Base-by-base conservation (phyloP, 2,113 vertebrate species). In the Pachyramphus minor region DNA sequence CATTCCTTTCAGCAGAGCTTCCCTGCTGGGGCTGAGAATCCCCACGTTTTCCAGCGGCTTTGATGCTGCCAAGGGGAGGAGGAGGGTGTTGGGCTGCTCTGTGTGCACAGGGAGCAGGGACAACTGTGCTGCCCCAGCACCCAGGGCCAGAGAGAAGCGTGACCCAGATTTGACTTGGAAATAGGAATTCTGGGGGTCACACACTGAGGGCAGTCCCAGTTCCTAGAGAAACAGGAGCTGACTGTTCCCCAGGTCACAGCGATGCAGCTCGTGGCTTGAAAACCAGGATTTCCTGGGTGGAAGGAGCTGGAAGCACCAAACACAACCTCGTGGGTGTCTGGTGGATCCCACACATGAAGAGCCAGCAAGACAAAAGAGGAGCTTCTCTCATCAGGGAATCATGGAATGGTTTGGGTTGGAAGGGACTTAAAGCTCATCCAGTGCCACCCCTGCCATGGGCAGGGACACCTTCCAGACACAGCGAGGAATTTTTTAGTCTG, bases 191-290 rank as follows among this genome's bases (percentile, higher is more conserved):
- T 13, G 16, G 8, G 22, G 18, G 8, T 37, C 15, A 5, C 7
- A 6, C 0, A 0, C 8, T 9, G 35, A 53, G 14, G 8, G 11
- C 33, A 4, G 30, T 8, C 9, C 5, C 13, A 39, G 14, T 4
- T 72, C 30, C 55, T 1, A 1, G 27, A n/a, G 12, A 39, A 49
- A 9, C 0, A 3, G 62, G 27, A 58, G 66, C 47, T 44, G 24
- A 19, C 44, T 11, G 58, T 8, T 33, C n/a, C n/a, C 30, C 25
- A 11, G 15, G 8, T n/a, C 33, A 41, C 33, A 14, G 8, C n/a
- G 22, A 1, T 4, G 37, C 6, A 58, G 14, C 17, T 20, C 2
- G 1, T 6, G 18, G 22, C 56, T 39, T n/a, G 21, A 8, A 42
- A 39, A 44, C 23, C 23, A 21, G 15, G 59, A 22, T 47, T 11